phyloP scores from a whole-genome alignment of 2,888 invertebrate genomes.

The Drosophila ezoana region DNA sequence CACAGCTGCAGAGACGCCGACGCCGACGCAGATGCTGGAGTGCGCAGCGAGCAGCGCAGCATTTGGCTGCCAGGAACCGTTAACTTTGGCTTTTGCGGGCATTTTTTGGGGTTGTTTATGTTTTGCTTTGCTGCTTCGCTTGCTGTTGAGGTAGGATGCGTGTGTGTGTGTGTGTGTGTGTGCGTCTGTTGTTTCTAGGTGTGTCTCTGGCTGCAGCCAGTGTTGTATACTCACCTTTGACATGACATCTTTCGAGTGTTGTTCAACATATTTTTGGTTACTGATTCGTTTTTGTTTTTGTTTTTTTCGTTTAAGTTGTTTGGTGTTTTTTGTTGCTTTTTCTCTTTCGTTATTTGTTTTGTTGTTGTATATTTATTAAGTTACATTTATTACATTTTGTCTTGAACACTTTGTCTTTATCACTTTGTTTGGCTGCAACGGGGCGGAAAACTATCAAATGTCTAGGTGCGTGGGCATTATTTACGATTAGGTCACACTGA shows the following conservation, averaged over 20 bases:
- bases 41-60: slow-evolving; percentile 24
- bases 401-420: slow-evolving; percentile 79
- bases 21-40: slow-evolving; percentile 8
- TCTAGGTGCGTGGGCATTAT: slow-evolving; percentile 35
- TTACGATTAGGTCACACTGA: background rate
- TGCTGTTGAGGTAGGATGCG: slow-evolving; percentile 72
- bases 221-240: slow-evolving; percentile 67
- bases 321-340: slow-evolving; percentile 14
- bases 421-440: slow-evolving; percentile 72
- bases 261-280: slow-evolving; percentile 40
- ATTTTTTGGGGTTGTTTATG: slow-evolving; percentile 77
- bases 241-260: slow-evolving; percentile 49
- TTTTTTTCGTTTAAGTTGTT: slow-evolving; percentile 12
- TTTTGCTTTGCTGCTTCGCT: slow-evolving; percentile 66
- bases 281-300: slow-evolving; percentile 16
- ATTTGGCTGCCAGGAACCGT: slow-evolving; percentile 13
- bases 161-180: slow-evolving; percentile 3
- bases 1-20: slow-evolving; percentile 20
- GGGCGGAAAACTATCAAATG: slow-evolving; percentile 56
- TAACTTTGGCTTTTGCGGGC: slow-evolving; percentile 45
- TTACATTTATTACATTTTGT: slow-evolving; percentile 71
- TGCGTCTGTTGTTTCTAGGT: slow-evolving; percentile 35
- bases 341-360: slow-evolving; percentile 1
- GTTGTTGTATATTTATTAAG: slow-evolving; percentile 49
- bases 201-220: slow-evolving; percentile 45